Percentiles rank a stretch among this genome's conserved stretches.
phyloP scores from a whole-genome alignment of 2,797 vertebrate genomes.

The Cynopterus sphinx region DNA sequence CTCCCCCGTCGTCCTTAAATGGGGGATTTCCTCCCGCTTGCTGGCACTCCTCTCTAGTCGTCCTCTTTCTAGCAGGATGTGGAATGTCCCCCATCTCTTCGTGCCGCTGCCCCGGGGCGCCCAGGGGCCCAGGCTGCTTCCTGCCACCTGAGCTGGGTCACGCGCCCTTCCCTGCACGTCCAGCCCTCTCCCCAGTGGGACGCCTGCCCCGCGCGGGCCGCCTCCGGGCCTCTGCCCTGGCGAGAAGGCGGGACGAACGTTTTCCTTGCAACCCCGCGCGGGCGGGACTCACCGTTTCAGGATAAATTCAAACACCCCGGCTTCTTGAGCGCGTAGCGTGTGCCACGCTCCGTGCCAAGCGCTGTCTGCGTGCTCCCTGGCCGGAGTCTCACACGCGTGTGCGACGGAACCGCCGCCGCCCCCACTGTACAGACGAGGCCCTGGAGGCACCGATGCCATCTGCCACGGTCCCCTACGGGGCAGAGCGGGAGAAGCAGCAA shows the following conservation, averaged over 20 bases:
- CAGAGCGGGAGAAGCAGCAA: neutral
- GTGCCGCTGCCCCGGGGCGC: neutral
- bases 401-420: accelerated
- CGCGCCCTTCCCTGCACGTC: neutral
- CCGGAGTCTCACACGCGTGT: neutral
- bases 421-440: neutral
- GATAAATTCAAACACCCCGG: neutral
- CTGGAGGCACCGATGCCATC: too few relatives aligned
- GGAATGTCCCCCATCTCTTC: constrained; percentile 16
- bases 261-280: neutral
- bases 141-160: accelerated
- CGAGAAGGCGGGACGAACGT: neutral
- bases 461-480: neutral
- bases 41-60: neutral
- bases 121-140: neutral
- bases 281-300: neutral
- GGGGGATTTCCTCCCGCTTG: constrained; percentile 33
- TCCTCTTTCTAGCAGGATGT: neutral
- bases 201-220: neutral
- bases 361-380: neutral
- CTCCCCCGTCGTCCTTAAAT: constrained; percentile 2
- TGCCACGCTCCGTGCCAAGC: neutral
- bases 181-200: neutral
- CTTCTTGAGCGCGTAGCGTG: neutral
- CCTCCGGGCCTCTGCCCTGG: neutral